These are phyloP conservation scores for Mohoua ochrocephala DNA, from an alignment of 2,113 vertebrate genomes.

Conservation along the genomic window DNA sequence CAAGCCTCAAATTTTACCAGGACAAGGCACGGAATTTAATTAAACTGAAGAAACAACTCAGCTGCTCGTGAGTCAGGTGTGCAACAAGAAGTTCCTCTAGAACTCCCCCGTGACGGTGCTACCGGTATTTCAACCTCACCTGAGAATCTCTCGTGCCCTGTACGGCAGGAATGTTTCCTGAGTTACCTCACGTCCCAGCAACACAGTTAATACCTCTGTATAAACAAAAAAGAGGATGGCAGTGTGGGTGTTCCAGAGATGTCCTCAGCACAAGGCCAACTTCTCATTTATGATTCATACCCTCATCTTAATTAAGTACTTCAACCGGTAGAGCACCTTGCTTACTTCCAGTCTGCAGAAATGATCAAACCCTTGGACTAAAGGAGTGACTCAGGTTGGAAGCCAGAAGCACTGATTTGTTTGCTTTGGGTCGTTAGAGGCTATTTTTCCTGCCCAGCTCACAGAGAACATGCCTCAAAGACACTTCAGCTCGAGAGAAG, in stretches of 20 bases:
- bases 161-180: background rate
- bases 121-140: background rate
- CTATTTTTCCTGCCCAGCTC: background rate
- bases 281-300: constrained; percentile 39
- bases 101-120: background rate
- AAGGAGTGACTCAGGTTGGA: background rate
- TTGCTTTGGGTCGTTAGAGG: background rate
- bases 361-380: background rate
- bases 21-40: background rate
- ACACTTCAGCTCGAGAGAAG: background rate
- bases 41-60: background rate
- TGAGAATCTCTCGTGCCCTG: background rate
- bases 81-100: background rate
- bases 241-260: background rate
- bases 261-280: constrained; percentile 21
- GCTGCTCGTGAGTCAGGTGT: background rate
- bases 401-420: background rate
- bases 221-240: background rate
- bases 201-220: background rate
- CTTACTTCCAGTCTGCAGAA: background rate
- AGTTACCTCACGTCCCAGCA: constrained; percentile 1
- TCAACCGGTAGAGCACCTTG: constrained; percentile 14
- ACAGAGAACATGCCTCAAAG: background rate
- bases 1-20: background rate
- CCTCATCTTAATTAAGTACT: background rate